A percentile compares a stretch with the other conserved stretches of the same genome.
Evolutionary conservation across 2,797 vertebrate genomes (phyloP).

Genomic region (Aselliscus stoliczkanus): DNA sequence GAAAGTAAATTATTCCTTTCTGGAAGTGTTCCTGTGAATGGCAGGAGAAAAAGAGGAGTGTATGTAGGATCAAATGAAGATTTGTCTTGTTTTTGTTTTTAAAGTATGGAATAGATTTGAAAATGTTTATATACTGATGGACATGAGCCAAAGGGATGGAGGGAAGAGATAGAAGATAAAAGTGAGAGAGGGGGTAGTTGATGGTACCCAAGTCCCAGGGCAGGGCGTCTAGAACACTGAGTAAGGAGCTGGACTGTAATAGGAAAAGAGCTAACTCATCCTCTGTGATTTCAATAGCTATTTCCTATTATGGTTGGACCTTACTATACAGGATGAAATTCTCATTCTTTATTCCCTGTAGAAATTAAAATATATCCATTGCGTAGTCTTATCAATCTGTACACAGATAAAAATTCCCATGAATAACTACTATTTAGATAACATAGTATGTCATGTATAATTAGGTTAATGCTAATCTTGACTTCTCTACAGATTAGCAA

Average conservation of each 20-base stretch:
- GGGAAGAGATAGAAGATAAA: neutral
- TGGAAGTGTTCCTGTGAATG: neutral
- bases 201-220: neutral
- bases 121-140: neutral
- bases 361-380: neutral
- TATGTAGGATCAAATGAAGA: neutral
- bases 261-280: neutral
- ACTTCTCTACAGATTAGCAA: neutral
- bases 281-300: constrained; percentile 23
- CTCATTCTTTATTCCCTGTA: neutral
- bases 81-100: constrained; percentile 19
- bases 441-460: neutral
- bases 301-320: constrained; percentile 11
- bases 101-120: neutral
- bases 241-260: neutral
- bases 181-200: neutral
- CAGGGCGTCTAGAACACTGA: neutral
- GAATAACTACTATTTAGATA: neutral
- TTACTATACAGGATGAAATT: neutral
- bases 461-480: neutral
- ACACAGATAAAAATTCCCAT: neutral
- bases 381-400: neutral
- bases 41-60: neutral
- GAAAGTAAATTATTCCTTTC: neutral
- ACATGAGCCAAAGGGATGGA: neutral